Percentiles rank a stretch among this genome's conserved stretches.
These are phyloP conservation scores for Mungos mungo DNA, from an alignment of 2,113 vertebrate species.

Conservation along the genomic window DNA sequence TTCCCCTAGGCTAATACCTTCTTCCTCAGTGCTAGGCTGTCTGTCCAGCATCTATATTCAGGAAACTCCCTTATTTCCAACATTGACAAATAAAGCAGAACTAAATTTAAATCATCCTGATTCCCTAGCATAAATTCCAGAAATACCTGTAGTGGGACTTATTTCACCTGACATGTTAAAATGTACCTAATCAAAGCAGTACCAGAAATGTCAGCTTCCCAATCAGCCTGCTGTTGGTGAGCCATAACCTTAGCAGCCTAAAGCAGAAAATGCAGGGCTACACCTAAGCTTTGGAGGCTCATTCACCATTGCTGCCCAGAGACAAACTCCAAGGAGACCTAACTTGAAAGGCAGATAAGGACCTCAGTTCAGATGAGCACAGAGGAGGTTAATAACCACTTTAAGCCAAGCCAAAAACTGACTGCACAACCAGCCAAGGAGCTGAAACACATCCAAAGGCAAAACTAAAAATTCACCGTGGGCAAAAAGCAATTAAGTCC, in stretches of 20 bases:
- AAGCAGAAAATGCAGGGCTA: not conserved
- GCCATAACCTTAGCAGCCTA: not conserved
- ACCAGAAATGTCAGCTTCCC: slow-evolving; percentile 33
- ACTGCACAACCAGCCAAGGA: not conserved
- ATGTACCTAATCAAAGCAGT: slow-evolving; percentile 14
- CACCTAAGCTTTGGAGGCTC: not conserved
- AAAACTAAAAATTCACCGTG: not conserved
- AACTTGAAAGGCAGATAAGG: not conserved
- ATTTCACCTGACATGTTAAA: not conserved
- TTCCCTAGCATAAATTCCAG: slow-evolving; percentile 24
- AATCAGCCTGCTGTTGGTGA: not conserved
- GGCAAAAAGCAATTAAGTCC: not conserved
- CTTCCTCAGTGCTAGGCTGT: not conserved
- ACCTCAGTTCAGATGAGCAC: not conserved
- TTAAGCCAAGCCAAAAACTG: not conserved
- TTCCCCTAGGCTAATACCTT: not conserved
- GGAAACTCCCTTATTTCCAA: not conserved
- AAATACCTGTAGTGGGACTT: not conserved
- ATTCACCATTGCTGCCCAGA: not conserved
- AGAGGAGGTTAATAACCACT: not conserved
- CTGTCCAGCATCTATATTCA: slow-evolving; percentile 10
- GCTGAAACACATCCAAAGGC: not conserved
- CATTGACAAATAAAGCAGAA: slow-evolving; percentile 37
- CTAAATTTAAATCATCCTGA: slow-evolving; percentile 55
- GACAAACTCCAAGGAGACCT: not conserved